Conservation (phyloP, 30 jellyfish, hydroid and myxozoan species). For the Nemopilema nomurai region DNA sequence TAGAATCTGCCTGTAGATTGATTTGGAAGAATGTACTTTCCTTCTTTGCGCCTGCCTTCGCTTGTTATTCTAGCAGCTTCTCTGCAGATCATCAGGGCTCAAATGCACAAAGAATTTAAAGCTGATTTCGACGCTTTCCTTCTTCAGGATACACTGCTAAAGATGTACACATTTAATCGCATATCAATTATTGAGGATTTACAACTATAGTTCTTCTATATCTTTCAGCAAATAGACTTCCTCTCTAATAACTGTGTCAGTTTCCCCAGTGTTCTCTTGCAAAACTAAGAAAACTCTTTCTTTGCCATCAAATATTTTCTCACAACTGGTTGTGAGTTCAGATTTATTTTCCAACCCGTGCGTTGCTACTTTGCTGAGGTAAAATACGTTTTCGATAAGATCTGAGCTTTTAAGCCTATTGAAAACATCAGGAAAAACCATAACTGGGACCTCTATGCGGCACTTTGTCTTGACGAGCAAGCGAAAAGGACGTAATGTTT, state of each 20-base stretch:
- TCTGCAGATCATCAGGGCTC: neutral
- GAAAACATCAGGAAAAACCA: slow-evolving; percentile 31
- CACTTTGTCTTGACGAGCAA: neutral
- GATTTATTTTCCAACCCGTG: neutral
- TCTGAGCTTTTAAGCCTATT: slow-evolving; percentile 2
- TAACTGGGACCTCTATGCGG: neutral
- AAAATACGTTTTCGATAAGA: neutral
- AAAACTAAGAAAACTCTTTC: slow-evolving; percentile 12
- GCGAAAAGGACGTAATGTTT: slow-evolving; percentile 33
- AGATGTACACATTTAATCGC: neutral
- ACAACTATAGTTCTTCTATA: neutral
- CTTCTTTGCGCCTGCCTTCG: neutral
- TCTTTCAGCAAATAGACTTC: slow-evolving; percentile 19
- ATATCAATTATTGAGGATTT: neutral
- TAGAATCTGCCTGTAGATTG: neutral
- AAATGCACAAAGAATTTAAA: neutral
- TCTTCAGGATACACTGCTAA: neutral
- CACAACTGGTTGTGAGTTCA: neutral
- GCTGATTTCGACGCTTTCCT: neutral
- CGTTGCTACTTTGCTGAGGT: slow-evolving; percentile 12
- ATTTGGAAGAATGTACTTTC: neutral
- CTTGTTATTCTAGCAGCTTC: neutral
- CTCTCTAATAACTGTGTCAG: slow-evolving; percentile 2
- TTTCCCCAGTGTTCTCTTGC: neutral
- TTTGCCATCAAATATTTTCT: neutral